These are phyloP conservation scores for Vultur gryphus DNA, from an alignment of 2,797 vertebrate genomes.

Conservation along the genomic window DNA sequence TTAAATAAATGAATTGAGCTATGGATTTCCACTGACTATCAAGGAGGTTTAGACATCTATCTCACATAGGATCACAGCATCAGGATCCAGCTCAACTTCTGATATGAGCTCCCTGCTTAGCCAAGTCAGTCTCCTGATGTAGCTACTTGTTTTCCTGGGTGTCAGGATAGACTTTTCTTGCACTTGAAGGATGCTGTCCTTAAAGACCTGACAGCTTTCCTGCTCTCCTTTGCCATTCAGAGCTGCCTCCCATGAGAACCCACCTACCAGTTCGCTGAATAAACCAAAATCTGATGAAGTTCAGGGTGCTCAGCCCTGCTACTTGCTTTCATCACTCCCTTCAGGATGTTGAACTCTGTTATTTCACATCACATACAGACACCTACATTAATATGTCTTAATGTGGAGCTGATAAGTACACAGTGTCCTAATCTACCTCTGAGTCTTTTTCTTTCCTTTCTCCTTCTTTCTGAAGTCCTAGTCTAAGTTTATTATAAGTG, in stretches of 20 bases:
- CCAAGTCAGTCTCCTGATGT: background rate
- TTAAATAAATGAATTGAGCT: background rate
- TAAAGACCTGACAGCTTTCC: background rate
- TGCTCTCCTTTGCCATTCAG: background rate
- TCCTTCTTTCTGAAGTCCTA: background rate
- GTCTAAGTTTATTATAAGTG: background rate
- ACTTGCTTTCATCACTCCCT: background rate
- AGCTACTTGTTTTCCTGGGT: background rate
- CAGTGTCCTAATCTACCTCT: background rate
- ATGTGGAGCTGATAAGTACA: background rate
- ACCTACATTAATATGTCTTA: background rate
- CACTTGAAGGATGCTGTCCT: background rate
- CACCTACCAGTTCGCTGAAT: background rate
- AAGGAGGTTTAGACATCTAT: background rate
- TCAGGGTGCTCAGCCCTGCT: background rate
- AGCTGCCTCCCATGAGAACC: background rate
- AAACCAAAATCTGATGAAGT: background rate
- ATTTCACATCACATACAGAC: background rate
- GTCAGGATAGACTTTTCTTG: background rate
- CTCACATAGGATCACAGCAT: background rate
- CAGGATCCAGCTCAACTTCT: background rate
- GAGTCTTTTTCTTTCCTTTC: background rate
- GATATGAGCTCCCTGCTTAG: background rate
- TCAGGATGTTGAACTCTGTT: background rate
- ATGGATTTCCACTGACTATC: background rate